phyloP scores from a whole-genome alignment of 2,113 vertebrate genomes.

The Psilopsiagon aurifrons region DNA sequence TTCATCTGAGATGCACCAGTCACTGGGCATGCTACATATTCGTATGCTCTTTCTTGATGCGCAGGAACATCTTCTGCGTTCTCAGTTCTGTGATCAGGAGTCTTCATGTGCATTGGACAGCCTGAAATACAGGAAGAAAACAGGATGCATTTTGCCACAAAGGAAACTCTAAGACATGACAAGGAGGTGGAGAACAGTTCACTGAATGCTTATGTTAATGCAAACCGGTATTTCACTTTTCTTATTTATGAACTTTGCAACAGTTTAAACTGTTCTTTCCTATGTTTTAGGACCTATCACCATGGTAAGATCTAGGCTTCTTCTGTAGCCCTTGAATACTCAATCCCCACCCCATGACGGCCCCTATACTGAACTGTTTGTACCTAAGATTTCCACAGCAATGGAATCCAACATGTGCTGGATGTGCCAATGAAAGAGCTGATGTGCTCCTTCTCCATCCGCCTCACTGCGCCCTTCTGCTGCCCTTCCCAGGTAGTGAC shows the following conservation, averaged over 20 bases:
- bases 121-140: constrained; percentile 50
- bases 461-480: not conserved
- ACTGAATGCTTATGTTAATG: not conserved
- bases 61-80: constrained; percentile 69
- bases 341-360: not conserved
- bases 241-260: not conserved
- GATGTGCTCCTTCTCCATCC: not conserved
- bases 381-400: not conserved
- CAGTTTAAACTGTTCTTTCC: not conserved
- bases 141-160: not conserved
- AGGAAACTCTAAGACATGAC: not conserved
- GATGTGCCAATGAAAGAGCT: not conserved
- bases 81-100: not conserved
- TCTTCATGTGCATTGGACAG: constrained; percentile 78
- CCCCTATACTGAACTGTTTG: not conserved
- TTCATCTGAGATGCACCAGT: constrained; percentile 56
- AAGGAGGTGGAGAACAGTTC: not conserved
- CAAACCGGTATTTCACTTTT: not conserved
- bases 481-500: not conserved
- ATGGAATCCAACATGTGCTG: rapidly evolving
- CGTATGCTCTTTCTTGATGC: constrained; percentile 87
- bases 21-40: constrained; percentile 88
- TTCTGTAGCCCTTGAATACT: not conserved
- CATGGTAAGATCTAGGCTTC: rapidly evolving
- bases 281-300: not conserved